Base-by-base conservation (phyloP, 2,797 vertebrate species). In the Characodon lateralis region DNA sequence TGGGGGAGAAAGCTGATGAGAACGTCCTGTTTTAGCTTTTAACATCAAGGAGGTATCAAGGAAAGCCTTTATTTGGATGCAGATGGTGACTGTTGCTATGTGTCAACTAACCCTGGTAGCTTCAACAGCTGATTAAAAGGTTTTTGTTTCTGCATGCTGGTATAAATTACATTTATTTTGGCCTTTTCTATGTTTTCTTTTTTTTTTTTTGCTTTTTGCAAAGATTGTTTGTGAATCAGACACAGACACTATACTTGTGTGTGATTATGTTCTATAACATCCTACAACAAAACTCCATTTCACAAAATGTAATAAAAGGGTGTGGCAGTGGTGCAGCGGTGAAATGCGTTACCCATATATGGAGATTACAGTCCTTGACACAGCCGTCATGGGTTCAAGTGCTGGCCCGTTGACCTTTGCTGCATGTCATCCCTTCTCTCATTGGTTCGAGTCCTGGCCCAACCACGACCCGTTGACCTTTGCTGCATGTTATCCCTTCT, bases 11-110 rank as follows among this genome's bases (percentile, higher is more conserved):
- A 82, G 86, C 83, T 80, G 82, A 91, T 89, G 86, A 87, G 85
- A 90, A 90, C 69, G 65, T 91, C 85, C 89, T 84, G 75, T 88
- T 90, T 92, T 86, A 90, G 84, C 85, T 86, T 83, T 78, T 75
- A 78, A 91, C 86, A 92, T 92, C 91, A 92, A 89, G 86, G 89
- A 82, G 10, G 74, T 87, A 88, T 75, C 74, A 90, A 82, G 81
- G 88, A 87, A 92, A 89, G 80, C 88, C 86, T 89, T 89, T 79
- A 74, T 91, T 91, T 83, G 73, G 72, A 88, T 35, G 83, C 83
- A 82, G 58, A 84, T 80, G 82, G 84, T 88, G 91, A 90, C 90
- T 81, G 28, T 81, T 87, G 85, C 85, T 65, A 77, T 35, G 77
- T 93, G 87, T 89, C 76, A 76, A 83, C 83, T 84, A 82, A 88